Conservation (phyloP, 1,140 invertebrate species). For the Bicyclus anynana region DNA sequence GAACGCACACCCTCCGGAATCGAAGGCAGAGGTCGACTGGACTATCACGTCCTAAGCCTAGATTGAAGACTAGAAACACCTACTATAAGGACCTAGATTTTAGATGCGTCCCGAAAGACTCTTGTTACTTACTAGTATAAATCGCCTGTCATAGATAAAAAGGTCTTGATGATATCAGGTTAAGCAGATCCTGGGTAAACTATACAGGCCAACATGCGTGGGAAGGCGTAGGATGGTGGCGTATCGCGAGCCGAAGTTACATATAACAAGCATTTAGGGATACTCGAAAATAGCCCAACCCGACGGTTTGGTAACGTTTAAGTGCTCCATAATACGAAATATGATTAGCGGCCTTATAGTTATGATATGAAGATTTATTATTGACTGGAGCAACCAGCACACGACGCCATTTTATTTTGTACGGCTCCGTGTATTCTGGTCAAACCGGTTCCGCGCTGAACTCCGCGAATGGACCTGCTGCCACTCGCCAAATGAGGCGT, state of each 20-base stretch:
- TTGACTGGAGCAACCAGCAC: slow-evolving; percentile 28
- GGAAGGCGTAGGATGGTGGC: slow-evolving; percentile 33
- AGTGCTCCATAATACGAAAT: slow-evolving; percentile 26
- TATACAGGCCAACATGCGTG: slow-evolving; percentile 14
- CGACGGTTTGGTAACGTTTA: slow-evolving; percentile 44
- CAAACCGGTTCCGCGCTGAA: slow-evolving; percentile 63
- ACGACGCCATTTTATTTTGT: slow-evolving; percentile 53
- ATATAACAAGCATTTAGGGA: slow-evolving; percentile 52
- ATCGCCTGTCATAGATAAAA: too few relatives aligned
- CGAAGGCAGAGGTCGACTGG: too few relatives aligned
- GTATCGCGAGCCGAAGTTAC: slow-evolving; percentile 35
- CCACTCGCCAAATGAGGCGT: slow-evolving; percentile 64
- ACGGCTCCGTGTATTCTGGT: slow-evolving; percentile 63
- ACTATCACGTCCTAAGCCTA: too few relatives aligned
- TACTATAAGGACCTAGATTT: too few relatives aligned
- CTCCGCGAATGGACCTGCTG: slow-evolving; percentile 69
- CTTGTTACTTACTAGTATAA: background rate
- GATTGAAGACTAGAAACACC: too few relatives aligned
- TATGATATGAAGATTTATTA: slow-evolving; percentile 38
- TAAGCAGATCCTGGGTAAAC: slow-evolving; percentile 22
- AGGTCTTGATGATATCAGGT: too few relatives aligned
- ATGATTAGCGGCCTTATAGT: slow-evolving; percentile 40
- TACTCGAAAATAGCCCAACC: slow-evolving; percentile 63
- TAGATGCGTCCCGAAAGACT: too few relatives aligned
- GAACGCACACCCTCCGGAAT: too few relatives aligned